These are phyloP conservation scores for Tetragonula carbonaria DNA, from an alignment of 2,888 invertebrate species.

Conservation along the genomic window DNA sequence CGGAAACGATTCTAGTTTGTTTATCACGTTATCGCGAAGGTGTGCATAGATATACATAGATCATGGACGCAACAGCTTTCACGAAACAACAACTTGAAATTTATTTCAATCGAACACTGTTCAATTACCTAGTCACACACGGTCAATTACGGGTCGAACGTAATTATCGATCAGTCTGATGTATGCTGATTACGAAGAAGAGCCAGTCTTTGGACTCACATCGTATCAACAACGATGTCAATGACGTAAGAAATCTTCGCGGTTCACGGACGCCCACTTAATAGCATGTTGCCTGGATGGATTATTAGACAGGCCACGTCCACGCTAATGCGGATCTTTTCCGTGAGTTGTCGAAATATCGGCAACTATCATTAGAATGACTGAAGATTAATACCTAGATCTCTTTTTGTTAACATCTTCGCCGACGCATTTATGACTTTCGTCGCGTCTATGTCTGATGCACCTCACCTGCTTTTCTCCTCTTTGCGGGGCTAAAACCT, in stretches of 20 bases:
- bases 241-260: conserved; percentile 17
- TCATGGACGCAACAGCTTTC: neutral
- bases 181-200: conserved; percentile 31
- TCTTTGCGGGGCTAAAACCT: conserved; percentile 29
- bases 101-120: conserved; percentile 26
- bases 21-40: neutral
- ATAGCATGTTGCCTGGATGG: conserved; percentile 63
- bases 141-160: neutral
- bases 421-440: conserved; percentile 58
- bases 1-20: neutral
- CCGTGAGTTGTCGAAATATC: conserved; percentile 15
- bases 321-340: conserved; percentile 64
- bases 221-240: conserved; percentile 2
- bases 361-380: conserved; percentile 36
- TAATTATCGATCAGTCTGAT: conserved; percentile 43
- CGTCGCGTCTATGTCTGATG: conserved; percentile 45
- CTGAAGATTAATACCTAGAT: conserved; percentile 64
- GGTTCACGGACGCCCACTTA: conserved; percentile 55
- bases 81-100: neutral
- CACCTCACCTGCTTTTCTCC: conserved; percentile 25
- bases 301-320: conserved; percentile 60
- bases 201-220: neutral
- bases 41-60: neutral
- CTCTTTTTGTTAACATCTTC: conserved; percentile 67
- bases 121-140: conserved; percentile 10